These are phyloP conservation scores for Sepiola atlantica DNA, from an alignment of 2,888 invertebrate species.

Conservation along the genomic window DNA sequence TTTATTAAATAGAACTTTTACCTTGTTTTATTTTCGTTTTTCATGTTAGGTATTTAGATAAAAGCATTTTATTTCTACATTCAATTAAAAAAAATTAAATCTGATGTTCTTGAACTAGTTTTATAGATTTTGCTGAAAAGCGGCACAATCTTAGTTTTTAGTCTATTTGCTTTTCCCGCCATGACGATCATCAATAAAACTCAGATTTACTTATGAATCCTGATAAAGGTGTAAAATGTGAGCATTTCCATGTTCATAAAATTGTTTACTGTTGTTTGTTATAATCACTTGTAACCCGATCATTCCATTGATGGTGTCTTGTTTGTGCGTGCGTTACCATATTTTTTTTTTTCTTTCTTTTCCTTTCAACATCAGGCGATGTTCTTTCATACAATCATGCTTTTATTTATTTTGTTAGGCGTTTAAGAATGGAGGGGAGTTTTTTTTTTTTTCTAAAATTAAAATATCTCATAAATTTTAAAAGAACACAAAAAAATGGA, in stretches of 20 bases:
- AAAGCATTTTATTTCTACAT: background rate
- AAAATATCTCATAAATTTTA: background rate
- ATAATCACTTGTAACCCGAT: background rate
- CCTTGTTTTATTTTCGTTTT: background rate
- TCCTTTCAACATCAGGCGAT: background rate
- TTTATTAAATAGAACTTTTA: background rate
- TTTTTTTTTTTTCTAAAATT: background rate
- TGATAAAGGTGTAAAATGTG: background rate
- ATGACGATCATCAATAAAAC: background rate
- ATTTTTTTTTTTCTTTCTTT: background rate
- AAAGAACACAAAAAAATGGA: background rate
- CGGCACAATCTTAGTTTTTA: background rate
- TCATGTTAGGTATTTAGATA: background rate
- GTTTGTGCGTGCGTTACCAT: background rate
- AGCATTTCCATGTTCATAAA: background rate
- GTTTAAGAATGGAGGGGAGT: background rate
- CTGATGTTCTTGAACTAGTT: background rate
- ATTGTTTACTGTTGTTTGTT: background rate
- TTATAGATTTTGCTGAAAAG: background rate
- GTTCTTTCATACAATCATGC: conserved; percentile 20
- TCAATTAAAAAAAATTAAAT: background rate
- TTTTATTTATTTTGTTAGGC: background rate
- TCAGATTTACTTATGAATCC: background rate
- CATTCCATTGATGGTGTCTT: background rate
- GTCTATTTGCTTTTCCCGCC: background rate